Conservation (phyloP, 64 coral and sea anemone species). For the Pachyseris speciosa region DNA sequence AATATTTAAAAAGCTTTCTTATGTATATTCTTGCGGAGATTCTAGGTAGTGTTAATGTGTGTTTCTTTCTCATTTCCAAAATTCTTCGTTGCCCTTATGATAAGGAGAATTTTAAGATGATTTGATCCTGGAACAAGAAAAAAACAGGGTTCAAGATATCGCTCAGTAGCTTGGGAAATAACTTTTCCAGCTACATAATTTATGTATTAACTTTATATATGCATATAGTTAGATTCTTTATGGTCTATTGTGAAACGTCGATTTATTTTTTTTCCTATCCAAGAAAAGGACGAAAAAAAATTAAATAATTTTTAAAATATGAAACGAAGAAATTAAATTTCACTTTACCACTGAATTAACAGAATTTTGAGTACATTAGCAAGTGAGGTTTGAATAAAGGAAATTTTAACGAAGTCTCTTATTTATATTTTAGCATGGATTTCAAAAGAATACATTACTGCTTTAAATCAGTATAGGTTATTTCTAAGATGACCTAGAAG, state of each 20-base stretch:
- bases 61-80: neutral
- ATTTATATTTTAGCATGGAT: neutral
- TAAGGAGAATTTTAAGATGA: conserved; percentile 17
- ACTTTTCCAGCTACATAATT: conserved; percentile 51
- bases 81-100: neutral
- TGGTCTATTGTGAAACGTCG: conserved; percentile 41
- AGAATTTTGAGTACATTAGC: neutral
- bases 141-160: conserved; percentile 7
- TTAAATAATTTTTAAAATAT: conserved; percentile 54
- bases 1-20: conserved; percentile 15
- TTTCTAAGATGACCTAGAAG: neutral
- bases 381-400: conserved; percentile 38
- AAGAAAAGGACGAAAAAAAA: conserved; percentile 71
- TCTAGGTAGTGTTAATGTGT: neutral
- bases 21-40: conserved; percentile 42
- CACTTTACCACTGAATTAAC: neutral
- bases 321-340: conserved; percentile 30
- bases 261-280: conserved; percentile 73
- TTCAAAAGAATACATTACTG: neutral
- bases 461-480: neutral
- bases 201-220: conserved; percentile 35
- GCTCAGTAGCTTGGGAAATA: neutral
- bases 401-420: neutral
- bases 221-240: conserved; percentile 16
- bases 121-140: neutral